Base-by-base conservation (phyloP, 30 jellyfish, hydroid and myxozoan species). In the Cassiopea xamachana region DNA sequence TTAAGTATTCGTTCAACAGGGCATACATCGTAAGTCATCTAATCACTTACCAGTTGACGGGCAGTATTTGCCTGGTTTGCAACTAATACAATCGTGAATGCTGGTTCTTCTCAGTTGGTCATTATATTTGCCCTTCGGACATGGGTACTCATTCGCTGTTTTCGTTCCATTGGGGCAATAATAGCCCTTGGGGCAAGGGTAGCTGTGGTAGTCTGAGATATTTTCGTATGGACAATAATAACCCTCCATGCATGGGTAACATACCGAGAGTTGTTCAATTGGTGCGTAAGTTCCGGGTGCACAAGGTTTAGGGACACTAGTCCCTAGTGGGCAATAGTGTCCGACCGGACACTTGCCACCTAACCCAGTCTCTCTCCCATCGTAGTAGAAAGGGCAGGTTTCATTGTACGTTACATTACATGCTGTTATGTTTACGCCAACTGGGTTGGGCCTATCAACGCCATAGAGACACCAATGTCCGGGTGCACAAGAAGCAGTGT, bases 341-440 rank as follows among this genome's bases (percentile, higher is more conserved):
- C 99, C 99, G 43, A 87, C 77, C 13, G 98, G 99, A 60, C 99
- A 96, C 60, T 77, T 84, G 15, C 99, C 99, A 69, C 99, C 99
- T 2, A 60, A 60, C 19, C 99, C 98, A 1, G 98, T 89, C 82
- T 96, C 99, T 78, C 94, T 84, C 1, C 97, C 99, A 77, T 91
- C 96, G 46, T 83, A 94, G 78, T 91, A 85, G 60, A 72, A 91
- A 2, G 94, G 97, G 59, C 99, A 96, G n/a, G 94, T 80, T n/a
- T 70, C 92, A 85, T 88, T 95, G 55, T 60, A 64, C 17, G 97
- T 87, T 46, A 82, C 60, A 48, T 83, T 83, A 44, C 69, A 49
- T 12, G 93, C 81, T 46, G 93, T 83, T 1, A 90, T 78, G 69
- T 86, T 91, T 17, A 73, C 93, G 18, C 99, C 99, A 59, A 86